These are phyloP conservation scores for Himalopsyche kuldschensis DNA, from an alignment of 2,888 invertebrate species.

Conservation along the genomic window DNA sequence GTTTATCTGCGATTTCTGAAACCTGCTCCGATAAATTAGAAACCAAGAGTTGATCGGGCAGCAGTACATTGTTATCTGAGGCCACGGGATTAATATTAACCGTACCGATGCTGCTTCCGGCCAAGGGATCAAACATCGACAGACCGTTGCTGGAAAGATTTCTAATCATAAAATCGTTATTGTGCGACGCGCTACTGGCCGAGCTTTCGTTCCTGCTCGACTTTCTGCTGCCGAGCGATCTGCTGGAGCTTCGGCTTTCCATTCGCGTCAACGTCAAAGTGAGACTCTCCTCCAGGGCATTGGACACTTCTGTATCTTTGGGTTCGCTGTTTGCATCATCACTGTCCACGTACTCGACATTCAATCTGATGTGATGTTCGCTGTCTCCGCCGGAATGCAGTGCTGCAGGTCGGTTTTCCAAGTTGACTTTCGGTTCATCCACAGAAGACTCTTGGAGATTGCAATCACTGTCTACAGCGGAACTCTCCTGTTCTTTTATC, in stretches of 20 bases:
- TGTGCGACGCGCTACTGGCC: background rate
- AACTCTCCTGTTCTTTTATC: background rate
- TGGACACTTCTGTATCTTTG: slow-evolving; percentile 17
- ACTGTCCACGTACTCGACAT: slow-evolving; percentile 24
- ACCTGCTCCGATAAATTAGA: slow-evolving; percentile 58
- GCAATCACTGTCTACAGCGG: background rate
- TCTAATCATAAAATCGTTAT: slow-evolving; percentile 50
- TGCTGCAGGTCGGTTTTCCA: background rate
- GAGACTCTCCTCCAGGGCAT: slow-evolving; percentile 22
- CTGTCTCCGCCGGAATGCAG: background rate
- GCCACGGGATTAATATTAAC: slow-evolving; percentile 37
- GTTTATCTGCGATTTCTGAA: slow-evolving; percentile 55
- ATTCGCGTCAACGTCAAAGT: slow-evolving; percentile 10
- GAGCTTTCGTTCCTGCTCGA: slow-evolving; percentile 48
- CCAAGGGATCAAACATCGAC: slow-evolving; percentile 58
- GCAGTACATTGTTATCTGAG: slow-evolving; percentile 46
- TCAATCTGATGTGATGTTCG: slow-evolving; percentile 27
- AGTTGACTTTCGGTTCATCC: background rate
- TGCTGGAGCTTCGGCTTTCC: slow-evolving; percentile 33
- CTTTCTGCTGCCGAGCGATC: slow-evolving; percentile 44
- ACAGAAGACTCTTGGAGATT: background rate
- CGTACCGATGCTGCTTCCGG: slow-evolving; percentile 24
- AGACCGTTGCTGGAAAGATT: slow-evolving; percentile 56
- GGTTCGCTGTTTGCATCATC: slow-evolving; percentile 4
- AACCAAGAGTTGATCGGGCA: slow-evolving; percentile 55